A percentile compares a stretch with the other conserved stretches of the same genome.
Evolutionary conservation across 2,113 vertebrate species (phyloP).

Genomic region (Globicephala melas): DNA sequence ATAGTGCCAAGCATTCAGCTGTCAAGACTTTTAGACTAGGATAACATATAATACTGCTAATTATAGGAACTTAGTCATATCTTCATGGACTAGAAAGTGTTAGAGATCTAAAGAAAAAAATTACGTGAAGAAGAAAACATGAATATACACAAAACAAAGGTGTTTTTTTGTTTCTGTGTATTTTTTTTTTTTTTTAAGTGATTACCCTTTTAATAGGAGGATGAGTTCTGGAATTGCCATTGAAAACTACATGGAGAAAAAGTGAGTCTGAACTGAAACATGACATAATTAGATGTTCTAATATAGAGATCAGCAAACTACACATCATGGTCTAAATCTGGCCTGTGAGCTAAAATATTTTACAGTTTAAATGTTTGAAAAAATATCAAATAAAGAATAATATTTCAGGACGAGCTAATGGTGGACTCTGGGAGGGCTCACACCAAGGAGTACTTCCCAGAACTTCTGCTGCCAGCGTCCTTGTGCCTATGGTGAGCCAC

Average conservation of each 20-base stretch:
- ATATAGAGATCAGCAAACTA: background rate
- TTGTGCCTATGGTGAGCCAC: too few species aligned
- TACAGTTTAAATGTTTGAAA: background rate
- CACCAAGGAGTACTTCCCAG: too few species aligned
- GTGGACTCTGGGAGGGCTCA: too few species aligned
- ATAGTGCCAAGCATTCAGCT: background rate
- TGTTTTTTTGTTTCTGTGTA: background rate
- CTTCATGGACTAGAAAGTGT: background rate
- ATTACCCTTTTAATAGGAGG: background rate
- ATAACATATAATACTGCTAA: background rate
- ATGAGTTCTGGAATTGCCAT: background rate
- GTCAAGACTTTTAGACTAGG: background rate
- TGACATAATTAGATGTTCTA: background rate
- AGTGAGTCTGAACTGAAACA: background rate
- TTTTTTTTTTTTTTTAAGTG: background rate
- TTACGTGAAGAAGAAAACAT: background rate
- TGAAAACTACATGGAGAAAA: background rate
- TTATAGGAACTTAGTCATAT: background rate
- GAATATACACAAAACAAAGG: background rate
- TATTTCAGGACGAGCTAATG: background rate
- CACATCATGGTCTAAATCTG: background rate
- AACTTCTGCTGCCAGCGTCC: too few species aligned
- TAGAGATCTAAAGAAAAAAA: background rate
- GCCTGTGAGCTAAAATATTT: background rate
- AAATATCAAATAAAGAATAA: background rate